These are phyloP conservation scores for Epinotia bilunana DNA, from an alignment of 2,888 invertebrate species.

Conservation along the genomic window DNA sequence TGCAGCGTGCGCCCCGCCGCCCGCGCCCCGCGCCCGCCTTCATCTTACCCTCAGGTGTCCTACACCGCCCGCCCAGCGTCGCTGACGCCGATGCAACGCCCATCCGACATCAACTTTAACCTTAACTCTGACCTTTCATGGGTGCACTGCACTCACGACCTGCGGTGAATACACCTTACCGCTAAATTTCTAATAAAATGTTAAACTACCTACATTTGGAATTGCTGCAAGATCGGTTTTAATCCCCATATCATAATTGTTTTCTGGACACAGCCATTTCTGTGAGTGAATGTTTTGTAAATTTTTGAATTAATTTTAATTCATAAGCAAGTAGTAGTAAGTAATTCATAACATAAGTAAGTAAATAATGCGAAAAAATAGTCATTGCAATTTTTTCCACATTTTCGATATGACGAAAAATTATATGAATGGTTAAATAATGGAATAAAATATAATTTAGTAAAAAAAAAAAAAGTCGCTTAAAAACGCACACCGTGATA, in stretches of 20 bases:
- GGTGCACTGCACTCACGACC: slow-evolving; percentile 73
- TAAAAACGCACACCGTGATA: no score
- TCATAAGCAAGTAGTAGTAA: no score
- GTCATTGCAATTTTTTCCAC: no score
- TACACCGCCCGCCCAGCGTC: slow-evolving; percentile 60
- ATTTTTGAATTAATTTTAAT: not conserved
- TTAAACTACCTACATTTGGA: not conserved
- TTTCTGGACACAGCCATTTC: not conserved
- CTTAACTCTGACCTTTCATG: slow-evolving; percentile 81
- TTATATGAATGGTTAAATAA: no score
- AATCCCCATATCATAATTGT: not conserved
- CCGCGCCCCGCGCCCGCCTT: slow-evolving; percentile 59
- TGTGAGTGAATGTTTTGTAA: not conserved
- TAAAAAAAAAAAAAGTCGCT: no score
- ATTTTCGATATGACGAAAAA: no score
- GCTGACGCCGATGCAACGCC: slow-evolving; percentile 63
- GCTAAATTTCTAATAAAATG: slow-evolving; percentile 13
- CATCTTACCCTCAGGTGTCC: slow-evolving; percentile 58
- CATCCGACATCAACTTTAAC: slow-evolving; percentile 79
- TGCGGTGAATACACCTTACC: slow-evolving; percentile 33
- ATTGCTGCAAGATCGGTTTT: not conserved
- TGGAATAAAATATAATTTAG: no score
- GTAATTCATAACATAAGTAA: no score
- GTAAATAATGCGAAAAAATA: no score
- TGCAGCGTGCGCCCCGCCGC: slow-evolving; percentile 74